Conservation (phyloP, 1,140 invertebrate species). For the Belonocnema kinseyi region DNA sequence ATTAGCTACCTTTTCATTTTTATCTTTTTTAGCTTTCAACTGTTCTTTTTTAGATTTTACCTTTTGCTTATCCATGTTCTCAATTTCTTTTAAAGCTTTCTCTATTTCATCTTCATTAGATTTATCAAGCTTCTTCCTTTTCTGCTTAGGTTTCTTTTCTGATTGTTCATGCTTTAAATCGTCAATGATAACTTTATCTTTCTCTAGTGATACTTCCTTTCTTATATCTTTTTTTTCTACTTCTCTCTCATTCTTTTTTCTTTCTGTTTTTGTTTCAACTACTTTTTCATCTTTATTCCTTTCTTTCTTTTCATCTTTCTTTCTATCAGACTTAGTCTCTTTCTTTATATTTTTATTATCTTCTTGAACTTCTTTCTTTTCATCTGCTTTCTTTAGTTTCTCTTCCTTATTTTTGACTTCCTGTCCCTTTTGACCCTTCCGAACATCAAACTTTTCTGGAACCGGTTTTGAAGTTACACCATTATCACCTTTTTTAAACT, state of each 20-base stretch:
- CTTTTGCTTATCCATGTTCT: constrained; percentile 73
- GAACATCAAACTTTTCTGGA: constrained; percentile 5
- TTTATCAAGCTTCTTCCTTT: constrained; percentile 74
- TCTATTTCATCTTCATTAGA: constrained; percentile 78
- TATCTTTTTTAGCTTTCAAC: constrained; percentile 42
- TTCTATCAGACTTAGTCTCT: neutral
- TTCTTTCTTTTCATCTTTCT: constrained; percentile 34
- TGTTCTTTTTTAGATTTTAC: constrained; percentile 50
- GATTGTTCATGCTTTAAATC: neutral
- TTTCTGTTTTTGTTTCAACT: constrained; percentile 33
- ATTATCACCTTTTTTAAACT: constrained; percentile 19
- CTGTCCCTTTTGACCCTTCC: constrained; percentile 28
- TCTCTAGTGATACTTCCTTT: neutral
- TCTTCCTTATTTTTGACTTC: constrained; percentile 34
- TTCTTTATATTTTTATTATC: constrained; percentile 30
- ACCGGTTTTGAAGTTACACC: neutral
- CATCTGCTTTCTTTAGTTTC: constrained; percentile 33
- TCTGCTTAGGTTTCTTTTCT: constrained; percentile 70
- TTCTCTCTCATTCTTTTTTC: constrained; percentile 23
- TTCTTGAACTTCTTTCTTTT: constrained; percentile 28
- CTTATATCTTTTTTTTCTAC: neutral
- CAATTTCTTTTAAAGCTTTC: constrained; percentile 78
- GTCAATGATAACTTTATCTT: constrained; percentile 35
- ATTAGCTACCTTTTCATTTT: constrained; percentile 6
- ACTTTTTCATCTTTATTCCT: neutral